Percentiles rank a stretch among this genome's conserved stretches.
These are phyloP conservation scores for Ommatoiulus sabulosus DNA, from an alignment of 2,888 invertebrate genomes.

Conservation along the genomic window DNA sequence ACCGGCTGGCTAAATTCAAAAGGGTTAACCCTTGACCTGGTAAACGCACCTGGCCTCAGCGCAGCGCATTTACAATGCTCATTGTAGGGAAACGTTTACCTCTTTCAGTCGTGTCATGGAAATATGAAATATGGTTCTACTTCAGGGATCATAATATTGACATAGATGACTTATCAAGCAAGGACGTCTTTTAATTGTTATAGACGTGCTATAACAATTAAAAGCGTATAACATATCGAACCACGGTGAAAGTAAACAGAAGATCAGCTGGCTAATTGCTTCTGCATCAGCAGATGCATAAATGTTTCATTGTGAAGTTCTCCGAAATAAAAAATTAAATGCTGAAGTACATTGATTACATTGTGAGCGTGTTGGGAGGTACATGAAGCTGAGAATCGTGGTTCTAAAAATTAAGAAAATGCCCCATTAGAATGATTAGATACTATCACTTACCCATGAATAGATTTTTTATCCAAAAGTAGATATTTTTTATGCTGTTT, in stretches of 20 bases:
- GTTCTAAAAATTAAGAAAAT: no score
- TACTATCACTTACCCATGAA: no score
- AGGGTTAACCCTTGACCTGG: slow-evolving; percentile 36
- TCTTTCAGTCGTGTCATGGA: neutral
- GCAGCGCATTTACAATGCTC: neutral
- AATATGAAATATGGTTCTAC: neutral
- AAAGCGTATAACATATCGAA: neutral
- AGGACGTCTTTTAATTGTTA: neutral
- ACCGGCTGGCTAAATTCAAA: slow-evolving; percentile 23
- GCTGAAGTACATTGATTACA: no score
- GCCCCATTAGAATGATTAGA: no score
- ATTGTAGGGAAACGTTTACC: neutral
- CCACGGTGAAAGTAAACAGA: neutral
- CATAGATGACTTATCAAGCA: slow-evolving; percentile 22
- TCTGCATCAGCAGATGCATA: neutral
- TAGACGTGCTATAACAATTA: neutral
- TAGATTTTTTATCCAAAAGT: no score
- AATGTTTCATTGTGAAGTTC: neutral
- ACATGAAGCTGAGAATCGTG: no score
- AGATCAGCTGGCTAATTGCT: neutral
- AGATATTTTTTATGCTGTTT: no score
- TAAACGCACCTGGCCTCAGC: neutral
- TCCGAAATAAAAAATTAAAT: no score
- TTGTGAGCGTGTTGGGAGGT: no score
- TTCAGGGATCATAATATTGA: slow-evolving; percentile 21